These are phyloP conservation scores for Alca torda DNA, from an alignment of 2,797 vertebrate species.

Conservation along the genomic window DNA sequence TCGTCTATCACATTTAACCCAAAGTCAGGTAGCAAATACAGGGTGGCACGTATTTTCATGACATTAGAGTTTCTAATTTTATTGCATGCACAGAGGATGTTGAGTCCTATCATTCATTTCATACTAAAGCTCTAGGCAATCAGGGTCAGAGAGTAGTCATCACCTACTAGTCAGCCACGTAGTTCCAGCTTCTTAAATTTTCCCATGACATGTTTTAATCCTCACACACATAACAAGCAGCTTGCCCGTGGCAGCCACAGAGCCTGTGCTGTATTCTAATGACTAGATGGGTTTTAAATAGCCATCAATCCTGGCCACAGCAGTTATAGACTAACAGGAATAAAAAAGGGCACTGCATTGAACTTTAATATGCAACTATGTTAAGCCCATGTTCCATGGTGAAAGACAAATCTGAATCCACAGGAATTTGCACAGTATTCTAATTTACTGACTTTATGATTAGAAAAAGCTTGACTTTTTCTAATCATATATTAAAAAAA, in stretches of 20 bases:
- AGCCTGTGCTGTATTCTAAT: not conserved
- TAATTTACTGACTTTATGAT: not conserved
- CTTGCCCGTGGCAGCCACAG: not conserved
- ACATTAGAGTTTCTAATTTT: not conserved
- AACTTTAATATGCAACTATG: not conserved
- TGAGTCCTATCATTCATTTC: not conserved
- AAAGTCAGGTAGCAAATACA: not conserved
- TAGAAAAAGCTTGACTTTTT: not conserved
- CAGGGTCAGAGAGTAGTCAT: not conserved
- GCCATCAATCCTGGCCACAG: not conserved
- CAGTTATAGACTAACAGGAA: not conserved
- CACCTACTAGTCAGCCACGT: not conserved
- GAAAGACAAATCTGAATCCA: not conserved
- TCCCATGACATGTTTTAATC: not conserved
- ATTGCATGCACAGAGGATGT: not conserved
- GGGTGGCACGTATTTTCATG: not conserved
- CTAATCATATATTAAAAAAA: not conserved
- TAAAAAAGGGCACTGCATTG: not conserved
- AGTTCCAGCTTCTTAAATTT: not conserved
- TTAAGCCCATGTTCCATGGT: not conserved
- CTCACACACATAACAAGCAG: rapidly evolving
- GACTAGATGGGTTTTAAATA: not conserved
- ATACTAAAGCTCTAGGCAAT: not conserved
- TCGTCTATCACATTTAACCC: not conserved
- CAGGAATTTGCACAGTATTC: not conserved